A percentile compares a stretch with the other conserved stretches of the same genome.
Conservation (phyloP, 2,113 vertebrate species). For the Vanacampus margaritifer region DNA sequence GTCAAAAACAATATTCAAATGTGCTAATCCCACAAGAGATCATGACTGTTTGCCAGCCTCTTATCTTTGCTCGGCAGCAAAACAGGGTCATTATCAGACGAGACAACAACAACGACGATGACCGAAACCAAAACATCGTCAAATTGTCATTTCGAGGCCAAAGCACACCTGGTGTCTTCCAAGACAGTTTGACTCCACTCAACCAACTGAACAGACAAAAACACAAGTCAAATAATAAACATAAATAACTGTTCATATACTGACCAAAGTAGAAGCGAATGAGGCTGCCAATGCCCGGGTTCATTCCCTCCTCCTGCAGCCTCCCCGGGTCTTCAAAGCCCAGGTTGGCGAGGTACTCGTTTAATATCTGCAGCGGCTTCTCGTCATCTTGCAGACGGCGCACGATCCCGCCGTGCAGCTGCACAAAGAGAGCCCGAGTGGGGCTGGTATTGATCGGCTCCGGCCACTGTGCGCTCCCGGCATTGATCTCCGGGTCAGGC, state of each 20-base stretch:
- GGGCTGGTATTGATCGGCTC: conserved; percentile 33
- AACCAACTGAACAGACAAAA: conserved; percentile 33
- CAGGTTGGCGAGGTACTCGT: conserved; percentile 86
- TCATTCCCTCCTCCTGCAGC: conserved; percentile 88
- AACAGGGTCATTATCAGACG: conserved; percentile 6
- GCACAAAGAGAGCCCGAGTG: conserved; percentile 77
- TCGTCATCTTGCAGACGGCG: conserved; percentile 81
- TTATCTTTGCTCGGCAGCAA: conserved; percentile 21
- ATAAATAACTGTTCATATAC: conserved; percentile 2
- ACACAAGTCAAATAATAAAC: too few relatives aligned
- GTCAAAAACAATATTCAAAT: conserved; percentile 55
- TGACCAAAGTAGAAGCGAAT: conserved; percentile 90
- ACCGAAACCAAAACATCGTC: conserved; percentile 2
- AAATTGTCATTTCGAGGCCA: conserved; percentile 11
- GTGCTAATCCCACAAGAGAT: conserved; percentile 57
- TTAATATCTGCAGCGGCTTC: conserved; percentile 84
- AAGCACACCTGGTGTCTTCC: conserved; percentile 59
- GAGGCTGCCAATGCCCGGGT: conserved; percentile 85
- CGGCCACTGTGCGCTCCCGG: conserved; percentile 21
- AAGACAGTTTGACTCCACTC: too few relatives aligned
- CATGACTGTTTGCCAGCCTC: conserved; percentile 39
- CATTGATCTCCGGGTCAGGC: conserved; percentile 35
- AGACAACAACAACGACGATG: conserved; percentile 35
- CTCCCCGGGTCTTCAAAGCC: conserved; percentile 85
- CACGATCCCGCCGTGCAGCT: conserved; percentile 86